A percentile compares a stretch with the other conserved stretches of the same genome.
Conservation (phyloP, 1,140 invertebrate genomes). For the Campoletis sonorensis region DNA sequence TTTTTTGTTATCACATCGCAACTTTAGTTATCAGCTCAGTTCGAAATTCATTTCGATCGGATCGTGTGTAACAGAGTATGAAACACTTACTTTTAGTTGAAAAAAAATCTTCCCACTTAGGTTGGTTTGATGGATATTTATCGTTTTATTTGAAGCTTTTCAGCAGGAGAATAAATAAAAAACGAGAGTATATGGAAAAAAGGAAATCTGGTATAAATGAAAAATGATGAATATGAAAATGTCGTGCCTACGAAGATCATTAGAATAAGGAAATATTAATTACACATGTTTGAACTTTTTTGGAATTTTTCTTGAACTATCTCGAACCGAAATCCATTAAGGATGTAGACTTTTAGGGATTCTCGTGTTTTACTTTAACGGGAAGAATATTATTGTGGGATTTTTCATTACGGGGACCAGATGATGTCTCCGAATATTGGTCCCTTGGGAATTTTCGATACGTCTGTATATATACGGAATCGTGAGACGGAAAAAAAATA, state of each 20-base stretch:
- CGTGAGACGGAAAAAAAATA: constrained; percentile 10
- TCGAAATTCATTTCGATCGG: too few species aligned
- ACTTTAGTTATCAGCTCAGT: too few species aligned
- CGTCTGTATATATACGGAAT: neutral
- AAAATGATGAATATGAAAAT: constrained; percentile 26
- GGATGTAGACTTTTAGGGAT: neutral
- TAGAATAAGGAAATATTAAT: constrained; percentile 27
- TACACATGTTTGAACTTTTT: constrained; percentile 16
- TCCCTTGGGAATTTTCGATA: constrained; percentile 27
- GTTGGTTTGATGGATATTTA: too few species aligned
- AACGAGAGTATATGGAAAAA: too few species aligned
- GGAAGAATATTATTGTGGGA: constrained; percentile 41
- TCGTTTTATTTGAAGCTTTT: too few species aligned
- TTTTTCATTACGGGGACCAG: constrained; percentile 13
- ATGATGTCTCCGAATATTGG: neutral
- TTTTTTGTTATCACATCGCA: too few species aligned
- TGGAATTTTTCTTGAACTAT: neutral
- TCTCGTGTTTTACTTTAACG: constrained; percentile 28
- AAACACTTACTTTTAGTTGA: too few species aligned
- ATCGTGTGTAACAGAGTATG: too few species aligned
- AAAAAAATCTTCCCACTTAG: too few species aligned
- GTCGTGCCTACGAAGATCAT: constrained; percentile 7
- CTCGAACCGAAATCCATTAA: constrained; percentile 5
- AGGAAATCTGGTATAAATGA: constrained; percentile 2
- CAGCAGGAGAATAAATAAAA: too few species aligned